Evolutionary conservation across 2,797 vertebrate species (phyloP).

Genomic region (Galaxias olidus): DNA sequence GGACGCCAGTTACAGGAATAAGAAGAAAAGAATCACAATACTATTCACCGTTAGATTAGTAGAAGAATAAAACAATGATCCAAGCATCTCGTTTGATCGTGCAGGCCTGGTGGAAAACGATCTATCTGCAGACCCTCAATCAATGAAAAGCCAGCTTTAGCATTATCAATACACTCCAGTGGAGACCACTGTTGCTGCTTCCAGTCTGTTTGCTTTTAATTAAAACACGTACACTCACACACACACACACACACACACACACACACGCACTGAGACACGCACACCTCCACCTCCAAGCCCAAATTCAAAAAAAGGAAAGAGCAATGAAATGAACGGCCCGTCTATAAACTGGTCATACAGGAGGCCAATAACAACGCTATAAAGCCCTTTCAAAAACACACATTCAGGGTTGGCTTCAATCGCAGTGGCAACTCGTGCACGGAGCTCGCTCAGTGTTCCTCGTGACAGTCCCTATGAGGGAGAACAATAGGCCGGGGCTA

Average conservation of each 20-base stretch:
- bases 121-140: slow-evolving; percentile 62
- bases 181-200: slow-evolving; percentile 56
- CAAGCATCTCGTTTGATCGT: slow-evolving; percentile 32
- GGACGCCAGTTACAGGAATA: too few species aligned
- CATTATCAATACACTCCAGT: slow-evolving; percentile 47
- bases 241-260: slow-evolving; percentile 10
- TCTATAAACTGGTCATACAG: too few species aligned
- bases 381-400: too few species aligned
- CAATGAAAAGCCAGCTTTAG: slow-evolving; percentile 63
- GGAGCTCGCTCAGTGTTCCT: slow-evolving; percentile 36
- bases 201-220: slow-evolving; percentile 55
- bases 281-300: too few species aligned
- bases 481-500: slow-evolving; percentile 40
- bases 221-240: slow-evolving; percentile 31
- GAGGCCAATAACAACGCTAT: too few species aligned
- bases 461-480: slow-evolving; percentile 32
- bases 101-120: slow-evolving; percentile 28
- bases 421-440: slow-evolving; percentile 17
- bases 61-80: slow-evolving; percentile 10
- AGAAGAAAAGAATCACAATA: too few species aligned
- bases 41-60: too few species aligned
- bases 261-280: neutral
- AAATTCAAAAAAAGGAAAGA: too few species aligned
- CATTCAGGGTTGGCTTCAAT: too few species aligned
- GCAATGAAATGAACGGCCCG: too few species aligned